Conservation (phyloP, 1,140 invertebrate genomes). For the Ditylenchus dipsaci region DNA sequence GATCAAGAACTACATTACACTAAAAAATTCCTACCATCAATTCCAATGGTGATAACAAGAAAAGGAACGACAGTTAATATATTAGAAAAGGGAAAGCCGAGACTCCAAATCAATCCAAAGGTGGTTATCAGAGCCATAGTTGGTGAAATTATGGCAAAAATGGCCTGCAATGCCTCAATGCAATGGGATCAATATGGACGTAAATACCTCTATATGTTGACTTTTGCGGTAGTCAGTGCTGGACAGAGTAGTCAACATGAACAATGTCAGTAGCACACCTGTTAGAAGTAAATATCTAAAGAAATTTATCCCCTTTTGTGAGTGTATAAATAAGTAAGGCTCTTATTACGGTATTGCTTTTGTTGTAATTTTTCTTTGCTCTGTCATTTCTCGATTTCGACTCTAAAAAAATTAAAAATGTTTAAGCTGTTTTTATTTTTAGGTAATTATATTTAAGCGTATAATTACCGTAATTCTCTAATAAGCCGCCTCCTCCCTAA, state of each 20-base stretch:
- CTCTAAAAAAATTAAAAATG: constrained; percentile 6
- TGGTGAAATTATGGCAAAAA: constrained; percentile 50
- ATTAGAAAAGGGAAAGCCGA: constrained; percentile 49
- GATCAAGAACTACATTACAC: too few relatives aligned
- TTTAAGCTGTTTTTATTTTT: too few relatives aligned
- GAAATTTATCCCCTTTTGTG: neutral
- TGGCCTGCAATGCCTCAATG: constrained; percentile 30
- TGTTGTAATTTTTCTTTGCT: constrained; percentile 47
- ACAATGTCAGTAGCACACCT: constrained; percentile 38
- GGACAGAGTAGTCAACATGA: constrained; percentile 51
- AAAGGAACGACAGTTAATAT: constrained; percentile 55
- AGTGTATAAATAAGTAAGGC: neutral
- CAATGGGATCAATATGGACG: neutral
- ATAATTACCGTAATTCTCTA: too few relatives aligned
- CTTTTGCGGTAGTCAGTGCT: constrained; percentile 46
- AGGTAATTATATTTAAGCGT: too few relatives aligned
- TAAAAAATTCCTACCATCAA: constrained; percentile 30
- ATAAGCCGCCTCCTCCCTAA: too few relatives aligned
- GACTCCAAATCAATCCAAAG: constrained; percentile 46
- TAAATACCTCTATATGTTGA: constrained; percentile 49
- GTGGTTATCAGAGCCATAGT: constrained; percentile 51
- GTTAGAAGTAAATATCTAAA: constrained; percentile 34
- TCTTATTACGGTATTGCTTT: constrained; percentile 41
- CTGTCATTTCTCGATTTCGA: constrained; percentile 50
- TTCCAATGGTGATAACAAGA: constrained; percentile 52